phyloP scores from a whole-genome alignment of 2,888 invertebrate species.

The Mayetiola destructor region DNA sequence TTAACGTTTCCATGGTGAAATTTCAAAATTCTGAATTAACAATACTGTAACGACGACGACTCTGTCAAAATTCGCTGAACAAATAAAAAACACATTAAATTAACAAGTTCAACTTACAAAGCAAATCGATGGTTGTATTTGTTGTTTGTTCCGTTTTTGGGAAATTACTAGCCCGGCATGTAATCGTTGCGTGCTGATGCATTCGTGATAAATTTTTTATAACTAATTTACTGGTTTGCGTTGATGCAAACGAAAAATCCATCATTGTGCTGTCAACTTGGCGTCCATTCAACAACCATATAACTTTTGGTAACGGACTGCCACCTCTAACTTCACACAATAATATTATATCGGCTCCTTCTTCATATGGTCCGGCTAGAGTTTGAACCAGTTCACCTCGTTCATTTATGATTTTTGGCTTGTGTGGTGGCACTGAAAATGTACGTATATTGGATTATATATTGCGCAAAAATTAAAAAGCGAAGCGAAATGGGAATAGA shows the following conservation, averaged over 20 bases:
- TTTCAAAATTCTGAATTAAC: no score
- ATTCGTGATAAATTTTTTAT: conserved; percentile 48
- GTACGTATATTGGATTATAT: no score
- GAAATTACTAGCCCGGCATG: conserved; percentile 60
- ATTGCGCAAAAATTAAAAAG: no score
- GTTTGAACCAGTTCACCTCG: conserved; percentile 44
- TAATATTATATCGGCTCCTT: conserved; percentile 52
- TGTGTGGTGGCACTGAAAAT: conserved; percentile 49
- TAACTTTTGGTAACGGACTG: conserved; percentile 54
- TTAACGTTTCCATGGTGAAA: no score
- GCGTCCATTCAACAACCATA: conserved; percentile 58
- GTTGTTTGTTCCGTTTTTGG: conserved; percentile 46
- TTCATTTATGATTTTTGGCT: conserved; percentile 54
- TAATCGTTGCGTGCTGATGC: conserved; percentile 59
- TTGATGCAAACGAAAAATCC: conserved; percentile 34
- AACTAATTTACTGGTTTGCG: conserved; percentile 45
- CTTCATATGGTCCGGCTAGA: conserved; percentile 55
- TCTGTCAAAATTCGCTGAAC: no score
- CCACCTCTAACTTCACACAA: conserved; percentile 59
- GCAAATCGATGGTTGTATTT: conserved; percentile 57
- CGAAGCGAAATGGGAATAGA: no score
- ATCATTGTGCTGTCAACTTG: conserved; percentile 33
- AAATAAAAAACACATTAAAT: no score
- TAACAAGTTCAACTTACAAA: no score
- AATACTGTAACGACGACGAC: no score